Conservation (phyloP, 2,113 vertebrate species). For the Monarcha castaneiventris region DNA sequence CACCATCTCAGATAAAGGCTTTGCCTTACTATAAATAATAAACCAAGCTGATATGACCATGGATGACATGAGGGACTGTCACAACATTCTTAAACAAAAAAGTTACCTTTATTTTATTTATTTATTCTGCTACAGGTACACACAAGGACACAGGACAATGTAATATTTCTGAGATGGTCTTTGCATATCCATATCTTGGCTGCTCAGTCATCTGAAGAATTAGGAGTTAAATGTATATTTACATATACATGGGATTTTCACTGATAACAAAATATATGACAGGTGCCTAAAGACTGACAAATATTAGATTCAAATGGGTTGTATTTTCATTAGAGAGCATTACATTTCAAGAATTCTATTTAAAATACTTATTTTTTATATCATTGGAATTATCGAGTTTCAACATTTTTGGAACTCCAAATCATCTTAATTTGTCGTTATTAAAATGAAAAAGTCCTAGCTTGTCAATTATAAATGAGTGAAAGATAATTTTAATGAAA, state of each 20-base stretch:
- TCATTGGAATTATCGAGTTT: neutral
- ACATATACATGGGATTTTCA: neutral
- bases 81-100: neutral
- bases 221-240: neutral
- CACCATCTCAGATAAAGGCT: neutral
- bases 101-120: neutral
- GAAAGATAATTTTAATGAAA: neutral
- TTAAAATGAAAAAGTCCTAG: neutral
- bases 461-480: neutral
- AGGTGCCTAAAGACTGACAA: neutral
- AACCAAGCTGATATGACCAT: neutral
- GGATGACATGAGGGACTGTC: neutral
- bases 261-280: neutral
- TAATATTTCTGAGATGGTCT: neutral
- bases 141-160: neutral
- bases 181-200: neutral
- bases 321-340: neutral
- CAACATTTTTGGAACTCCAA: neutral
- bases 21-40: neutral
- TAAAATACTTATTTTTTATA: neutral
- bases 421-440: neutral
- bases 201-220: neutral
- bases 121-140: neutral
- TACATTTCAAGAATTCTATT: neutral
- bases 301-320: neutral